Percentiles rank a stretch among this genome's conserved stretches.
phyloP scores from a whole-genome alignment of 2,797 vertebrate species.

The Antrozous pallidus region DNA sequence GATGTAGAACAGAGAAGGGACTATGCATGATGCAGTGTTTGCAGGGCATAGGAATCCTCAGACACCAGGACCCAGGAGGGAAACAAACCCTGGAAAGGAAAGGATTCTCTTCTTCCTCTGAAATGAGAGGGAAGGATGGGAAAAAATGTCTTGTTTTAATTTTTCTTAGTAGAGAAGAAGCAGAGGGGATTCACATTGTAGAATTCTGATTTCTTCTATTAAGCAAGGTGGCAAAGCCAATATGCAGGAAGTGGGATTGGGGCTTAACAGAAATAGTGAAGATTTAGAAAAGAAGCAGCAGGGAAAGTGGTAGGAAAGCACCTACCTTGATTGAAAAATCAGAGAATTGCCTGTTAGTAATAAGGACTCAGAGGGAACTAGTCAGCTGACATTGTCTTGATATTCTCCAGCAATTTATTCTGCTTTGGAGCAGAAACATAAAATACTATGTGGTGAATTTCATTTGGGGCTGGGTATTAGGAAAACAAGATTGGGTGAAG shows the following conservation, averaged over 20 bases:
- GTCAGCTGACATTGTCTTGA: background rate
- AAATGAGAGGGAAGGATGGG: background rate
- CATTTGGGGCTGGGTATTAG: background rate
- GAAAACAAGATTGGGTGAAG: background rate
- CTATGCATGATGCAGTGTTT: background rate
- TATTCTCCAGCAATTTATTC: background rate
- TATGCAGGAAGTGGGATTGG: background rate
- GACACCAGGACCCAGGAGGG: background rate
- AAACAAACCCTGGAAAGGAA: background rate
- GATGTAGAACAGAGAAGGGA: background rate
- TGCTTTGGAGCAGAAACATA: background rate
- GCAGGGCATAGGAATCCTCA: background rate
- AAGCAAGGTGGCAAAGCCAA: background rate
- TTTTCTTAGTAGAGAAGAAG: constrained; percentile 7
- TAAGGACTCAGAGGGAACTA: background rate
- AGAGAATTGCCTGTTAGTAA: background rate
- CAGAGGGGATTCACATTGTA: background rate
- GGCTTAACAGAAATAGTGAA: background rate
- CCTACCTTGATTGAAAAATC: background rate
- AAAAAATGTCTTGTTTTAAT: background rate
- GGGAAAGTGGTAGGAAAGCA: background rate
- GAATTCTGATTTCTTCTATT: constrained; percentile 25
- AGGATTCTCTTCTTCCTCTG: background rate
- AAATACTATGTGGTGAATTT: background rate
- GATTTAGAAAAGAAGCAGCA: background rate